These are phyloP conservation scores for Morelia viridis DNA, from an alignment of 2,797 vertebrate genomes.

Conservation along the genomic window DNA sequence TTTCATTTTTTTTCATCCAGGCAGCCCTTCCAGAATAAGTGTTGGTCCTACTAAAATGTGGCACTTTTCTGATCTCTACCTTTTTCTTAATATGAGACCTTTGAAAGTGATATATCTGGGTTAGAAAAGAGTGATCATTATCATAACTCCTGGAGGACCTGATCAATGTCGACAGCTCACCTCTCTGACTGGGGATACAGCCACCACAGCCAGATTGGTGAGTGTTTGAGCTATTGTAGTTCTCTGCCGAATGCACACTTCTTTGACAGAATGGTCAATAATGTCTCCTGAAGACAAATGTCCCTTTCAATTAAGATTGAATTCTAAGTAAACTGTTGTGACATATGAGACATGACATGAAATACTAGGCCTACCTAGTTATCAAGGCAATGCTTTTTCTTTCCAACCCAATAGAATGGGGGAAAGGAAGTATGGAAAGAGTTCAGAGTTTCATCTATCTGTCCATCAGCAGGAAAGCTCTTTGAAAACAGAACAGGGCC, in stretches of 20 bases:
- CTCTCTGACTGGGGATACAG: constrained; percentile 55
- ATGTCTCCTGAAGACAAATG: constrained; percentile 57
- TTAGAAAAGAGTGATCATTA: constrained; percentile 74
- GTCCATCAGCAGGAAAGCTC: not conserved
- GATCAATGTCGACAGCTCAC: constrained; percentile 64
- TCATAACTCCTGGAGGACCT: constrained; percentile 65
- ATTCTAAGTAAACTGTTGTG: constrained; percentile 49
- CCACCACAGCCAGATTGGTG: constrained; percentile 48
- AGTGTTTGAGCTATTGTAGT: constrained; percentile 62
- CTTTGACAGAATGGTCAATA: constrained; percentile 61
- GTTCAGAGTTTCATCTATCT: not conserved
- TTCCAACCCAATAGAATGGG: not conserved
- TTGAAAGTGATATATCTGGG: constrained; percentile 70
- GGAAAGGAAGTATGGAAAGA: not conserved
- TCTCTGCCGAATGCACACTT: constrained; percentile 50
- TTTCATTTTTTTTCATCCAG: constrained; percentile 72
- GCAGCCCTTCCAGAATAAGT: constrained; percentile 71
- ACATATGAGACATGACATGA: constrained; percentile 6
- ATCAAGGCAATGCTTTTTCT: not conserved
- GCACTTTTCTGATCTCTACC: constrained; percentile 63
- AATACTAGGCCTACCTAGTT: constrained; percentile 12
- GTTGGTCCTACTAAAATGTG: constrained; percentile 75
- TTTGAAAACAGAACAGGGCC: not conserved
- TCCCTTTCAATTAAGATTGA: constrained; percentile 59
- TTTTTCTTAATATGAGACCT: constrained; percentile 72